phyloP scores from a whole-genome alignment of 2,888 invertebrate genomes.

The Tridacna gigas region DNA sequence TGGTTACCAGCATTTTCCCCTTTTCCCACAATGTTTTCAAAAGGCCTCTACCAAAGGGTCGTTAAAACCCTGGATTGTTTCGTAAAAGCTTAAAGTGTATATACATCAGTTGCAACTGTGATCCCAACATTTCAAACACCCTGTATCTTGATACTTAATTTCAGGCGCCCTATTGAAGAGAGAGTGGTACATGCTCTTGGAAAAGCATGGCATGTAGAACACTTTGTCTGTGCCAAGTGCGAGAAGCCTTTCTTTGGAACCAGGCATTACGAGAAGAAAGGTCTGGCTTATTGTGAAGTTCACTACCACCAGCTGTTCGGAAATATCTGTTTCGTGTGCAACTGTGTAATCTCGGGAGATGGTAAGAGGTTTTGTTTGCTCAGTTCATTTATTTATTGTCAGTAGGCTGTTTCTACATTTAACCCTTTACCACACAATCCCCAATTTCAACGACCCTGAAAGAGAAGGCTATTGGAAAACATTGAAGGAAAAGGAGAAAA shows the following conservation, averaged over 20 bases:
- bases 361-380: slow-evolving; percentile 87
- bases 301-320: slow-evolving; percentile 99
- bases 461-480: no score
- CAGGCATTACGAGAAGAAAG: slow-evolving; percentile 99
- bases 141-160: slow-evolving; percentile 10
- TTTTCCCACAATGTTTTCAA: not conserved
- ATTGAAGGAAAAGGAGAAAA: no score
- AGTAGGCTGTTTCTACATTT: no score
- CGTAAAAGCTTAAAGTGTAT: not conserved
- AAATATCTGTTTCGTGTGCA: slow-evolving; percentile 99
- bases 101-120: not conserved
- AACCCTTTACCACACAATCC: no score
- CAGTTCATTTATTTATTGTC: no score
- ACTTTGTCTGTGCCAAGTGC: slow-evolving; percentile 99
- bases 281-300: slow-evolving; percentile 98
- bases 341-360: slow-evolving; percentile 98
- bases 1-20: slow-evolving; percentile 4
- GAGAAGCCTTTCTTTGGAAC: slow-evolving; percentile 99
- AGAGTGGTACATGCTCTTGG: slow-evolving; percentile 98
- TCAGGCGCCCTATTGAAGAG: slow-evolving; percentile 98
- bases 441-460: no score
- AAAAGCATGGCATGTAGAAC: slow-evolving; percentile 87
- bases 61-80: not conserved
- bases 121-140: no score
- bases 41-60: not conserved